phyloP scores from a whole-genome alignment of 2,113 vertebrate species.

The Cephalophus harveyi region DNA sequence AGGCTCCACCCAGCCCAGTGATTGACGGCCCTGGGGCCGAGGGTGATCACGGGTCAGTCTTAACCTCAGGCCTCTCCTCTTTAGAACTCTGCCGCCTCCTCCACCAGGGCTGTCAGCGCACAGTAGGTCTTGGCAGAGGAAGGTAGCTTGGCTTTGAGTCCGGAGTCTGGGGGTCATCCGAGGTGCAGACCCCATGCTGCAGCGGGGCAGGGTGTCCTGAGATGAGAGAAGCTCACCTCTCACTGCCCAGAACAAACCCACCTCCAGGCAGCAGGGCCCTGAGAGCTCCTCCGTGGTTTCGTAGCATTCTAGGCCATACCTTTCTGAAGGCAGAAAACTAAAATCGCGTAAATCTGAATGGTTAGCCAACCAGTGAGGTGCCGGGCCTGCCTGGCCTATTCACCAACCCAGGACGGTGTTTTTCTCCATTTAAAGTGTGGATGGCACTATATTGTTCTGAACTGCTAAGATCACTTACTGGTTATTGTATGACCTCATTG shows the following conservation, averaged over 20 bases:
- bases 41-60: neutral
- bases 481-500: neutral
- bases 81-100: neutral
- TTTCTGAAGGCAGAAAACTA: neutral
- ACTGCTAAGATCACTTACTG: neutral
- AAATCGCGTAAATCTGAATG: neutral
- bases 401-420: neutral
- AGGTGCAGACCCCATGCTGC: neutral
- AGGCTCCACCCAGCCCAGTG: neutral
- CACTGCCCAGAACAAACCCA: neutral
- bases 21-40: neutral
- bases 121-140: neutral
- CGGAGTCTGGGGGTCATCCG: too few species aligned
- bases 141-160: neutral
- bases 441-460: neutral
- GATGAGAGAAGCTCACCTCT: neutral
- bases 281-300: neutral
- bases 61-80: neutral
- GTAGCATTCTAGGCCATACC: neutral
- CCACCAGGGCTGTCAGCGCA: rapidly evolving
- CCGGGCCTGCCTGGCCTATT: neutral
- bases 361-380: neutral
- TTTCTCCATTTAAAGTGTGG: conserved; percentile 17
- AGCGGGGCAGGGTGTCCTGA: neutral
- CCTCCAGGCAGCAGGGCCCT: neutral